Percentiles rank a stretch among this genome's conserved stretches.
Evolutionary conservation across 2,888 invertebrate species (phyloP).

Genomic region (Trissonchulus latispiculum): DNA sequence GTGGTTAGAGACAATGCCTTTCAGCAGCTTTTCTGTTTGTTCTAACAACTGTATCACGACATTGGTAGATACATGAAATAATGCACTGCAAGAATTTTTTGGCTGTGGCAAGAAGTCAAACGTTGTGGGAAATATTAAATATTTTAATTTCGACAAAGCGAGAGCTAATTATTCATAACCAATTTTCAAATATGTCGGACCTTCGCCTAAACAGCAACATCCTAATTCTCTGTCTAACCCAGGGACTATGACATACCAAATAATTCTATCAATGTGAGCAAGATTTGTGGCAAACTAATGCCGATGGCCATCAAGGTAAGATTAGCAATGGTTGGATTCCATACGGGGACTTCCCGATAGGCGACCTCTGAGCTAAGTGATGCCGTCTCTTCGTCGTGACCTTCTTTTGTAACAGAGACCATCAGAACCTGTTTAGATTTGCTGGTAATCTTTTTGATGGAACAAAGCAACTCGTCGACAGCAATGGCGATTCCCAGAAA

Average conservation of each 20-base stretch:
- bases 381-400: neutral
- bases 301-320: slow-evolving; percentile 54
- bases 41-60: too few species aligned
- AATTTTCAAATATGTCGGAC: too few species aligned
- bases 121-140: too few species aligned
- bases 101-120: too few species aligned
- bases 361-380: slow-evolving; percentile 47
- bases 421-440: slow-evolving; percentile 47
- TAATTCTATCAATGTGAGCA: slow-evolving; percentile 52
- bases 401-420: slow-evolving; percentile 26
- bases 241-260: slow-evolving; percentile 51
- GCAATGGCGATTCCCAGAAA: slow-evolving; percentile 54
- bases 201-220: too few species aligned
- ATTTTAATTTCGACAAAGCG: too few species aligned
- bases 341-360: slow-evolving; percentile 58
- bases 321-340: slow-evolving; percentile 55
- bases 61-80: too few species aligned
- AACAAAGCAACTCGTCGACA: slow-evolving; percentile 54
- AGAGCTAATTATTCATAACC: too few species aligned
- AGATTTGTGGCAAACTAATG: slow-evolving; percentile 53
- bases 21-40: too few species aligned
- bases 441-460: slow-evolving; percentile 54
- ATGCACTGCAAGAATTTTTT: too few species aligned
- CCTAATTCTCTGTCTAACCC: too few species aligned
- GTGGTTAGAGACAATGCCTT: too few species aligned